phyloP scores from a whole-genome alignment of 2,888 invertebrate species.

The Miltochrista miniata region DNA sequence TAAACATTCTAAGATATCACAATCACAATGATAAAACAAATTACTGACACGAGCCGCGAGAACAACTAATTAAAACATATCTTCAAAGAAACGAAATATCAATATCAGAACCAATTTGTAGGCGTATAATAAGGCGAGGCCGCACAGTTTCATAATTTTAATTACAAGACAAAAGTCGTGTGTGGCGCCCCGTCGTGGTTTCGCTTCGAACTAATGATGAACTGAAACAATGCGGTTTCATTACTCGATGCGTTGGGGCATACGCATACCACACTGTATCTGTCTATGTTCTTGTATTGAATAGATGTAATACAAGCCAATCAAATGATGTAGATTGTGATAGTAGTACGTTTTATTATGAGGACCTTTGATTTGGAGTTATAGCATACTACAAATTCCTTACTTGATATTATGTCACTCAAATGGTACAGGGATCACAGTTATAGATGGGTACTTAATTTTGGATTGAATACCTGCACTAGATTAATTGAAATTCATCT shows the following conservation, averaged over 20 bases:
- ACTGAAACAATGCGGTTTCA: constrained; percentile 65
- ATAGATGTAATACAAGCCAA: no score
- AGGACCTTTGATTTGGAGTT: no score
- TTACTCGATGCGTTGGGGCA: constrained; percentile 28
- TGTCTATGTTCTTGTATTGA: neutral
- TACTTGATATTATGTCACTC: no score
- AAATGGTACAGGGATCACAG: no score
- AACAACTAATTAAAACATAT: constrained; percentile 43
- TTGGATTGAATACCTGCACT: no score
- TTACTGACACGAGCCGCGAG: constrained; percentile 26
- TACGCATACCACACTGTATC: constrained; percentile 6
- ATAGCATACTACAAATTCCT: no score
- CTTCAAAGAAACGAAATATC: constrained; percentile 43
- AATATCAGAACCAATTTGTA: constrained; percentile 57
- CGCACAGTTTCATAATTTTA: constrained; percentile 67
- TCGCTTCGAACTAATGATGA: constrained; percentile 46
- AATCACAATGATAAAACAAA: constrained; percentile 30
- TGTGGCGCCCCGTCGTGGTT: constrained; percentile 65
- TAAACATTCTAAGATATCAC: constrained; percentile 31
- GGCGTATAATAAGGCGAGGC: constrained; percentile 51
- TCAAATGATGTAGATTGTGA: no score
- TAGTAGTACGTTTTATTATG: neutral
- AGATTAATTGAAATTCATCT: no score
- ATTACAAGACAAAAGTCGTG: constrained; percentile 69
- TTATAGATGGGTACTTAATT: no score